Percentiles rank a stretch among this genome's conserved stretches.
Conservation (phyloP, 2,888 invertebrate species). For the Apotomis betuletana region DNA sequence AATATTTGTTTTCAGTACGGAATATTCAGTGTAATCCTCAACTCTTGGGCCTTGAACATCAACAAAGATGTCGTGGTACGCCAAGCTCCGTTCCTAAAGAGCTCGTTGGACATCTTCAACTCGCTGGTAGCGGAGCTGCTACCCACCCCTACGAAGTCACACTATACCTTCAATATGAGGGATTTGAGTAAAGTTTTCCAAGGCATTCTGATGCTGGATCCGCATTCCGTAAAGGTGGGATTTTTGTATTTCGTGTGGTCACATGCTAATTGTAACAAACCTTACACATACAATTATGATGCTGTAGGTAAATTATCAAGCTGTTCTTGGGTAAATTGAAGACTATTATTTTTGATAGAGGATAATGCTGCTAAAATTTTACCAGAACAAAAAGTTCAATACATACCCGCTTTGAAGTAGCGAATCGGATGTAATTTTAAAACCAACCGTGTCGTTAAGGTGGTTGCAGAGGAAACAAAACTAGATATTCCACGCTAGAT, state of each 20-base stretch:
- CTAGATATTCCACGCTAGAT: too few species aligned
- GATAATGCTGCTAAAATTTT: too few species aligned
- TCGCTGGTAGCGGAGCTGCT: slow-evolving; percentile 87
- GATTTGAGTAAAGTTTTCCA: slow-evolving; percentile 94
- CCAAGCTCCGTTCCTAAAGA: slow-evolving; percentile 83
- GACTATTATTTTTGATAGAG: too few species aligned
- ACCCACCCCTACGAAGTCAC: slow-evolving; percentile 94
- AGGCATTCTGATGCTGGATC: slow-evolving; percentile 89
- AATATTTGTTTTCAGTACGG: slow-evolving; percentile 58
- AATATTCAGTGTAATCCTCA: slow-evolving; percentile 88
- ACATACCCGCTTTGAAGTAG: too few species aligned
- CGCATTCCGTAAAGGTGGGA: slow-evolving; percentile 83
- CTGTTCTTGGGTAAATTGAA: too few species aligned
- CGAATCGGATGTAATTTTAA: too few species aligned
- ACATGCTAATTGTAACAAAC: too few species aligned
- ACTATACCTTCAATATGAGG: slow-evolving; percentile 94
- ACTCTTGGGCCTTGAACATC: slow-evolving; percentile 85
- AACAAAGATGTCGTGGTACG: slow-evolving; percentile 57
- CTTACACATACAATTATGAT: too few species aligned
- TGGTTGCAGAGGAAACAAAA: too few species aligned
- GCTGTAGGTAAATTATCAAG: too few species aligned
- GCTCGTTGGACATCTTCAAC: slow-evolving; percentile 87
- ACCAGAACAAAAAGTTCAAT: too few species aligned
- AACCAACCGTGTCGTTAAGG: too few species aligned
- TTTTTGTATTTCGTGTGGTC: not conserved